Evolutionary conservation across 2,113 vertebrate species (phyloP).

Genomic region (Phalacrocorax brasilianus): DNA sequence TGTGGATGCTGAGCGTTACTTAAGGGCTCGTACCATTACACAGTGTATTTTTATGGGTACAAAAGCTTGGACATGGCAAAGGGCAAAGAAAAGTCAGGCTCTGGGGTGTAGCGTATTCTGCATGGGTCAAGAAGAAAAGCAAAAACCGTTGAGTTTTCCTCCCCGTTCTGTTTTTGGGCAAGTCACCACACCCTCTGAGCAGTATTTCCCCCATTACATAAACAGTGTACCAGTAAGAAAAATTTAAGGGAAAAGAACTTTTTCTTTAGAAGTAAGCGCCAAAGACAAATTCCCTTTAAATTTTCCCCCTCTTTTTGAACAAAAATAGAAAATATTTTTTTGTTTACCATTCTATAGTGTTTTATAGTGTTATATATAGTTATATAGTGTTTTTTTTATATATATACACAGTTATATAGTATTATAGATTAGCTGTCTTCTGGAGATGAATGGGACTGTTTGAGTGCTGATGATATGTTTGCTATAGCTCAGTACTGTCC

Average conservation of each 20-base stretch:
- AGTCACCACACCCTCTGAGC: background rate
- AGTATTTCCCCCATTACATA: background rate
- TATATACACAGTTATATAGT: too few relatives aligned
- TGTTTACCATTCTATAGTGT: background rate
- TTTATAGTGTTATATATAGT: too few relatives aligned
- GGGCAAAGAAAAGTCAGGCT: background rate
- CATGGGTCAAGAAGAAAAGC: background rate
- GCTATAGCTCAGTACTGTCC: background rate
- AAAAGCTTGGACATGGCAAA: background rate
- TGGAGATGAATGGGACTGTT: background rate
- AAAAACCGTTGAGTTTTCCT: background rate
- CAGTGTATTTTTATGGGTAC: background rate
- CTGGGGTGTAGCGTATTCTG: background rate
- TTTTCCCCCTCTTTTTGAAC: background rate
- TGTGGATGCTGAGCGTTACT: background rate
- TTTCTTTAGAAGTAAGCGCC: background rate
- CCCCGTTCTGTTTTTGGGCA: background rate
- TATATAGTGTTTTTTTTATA: too few relatives aligned
- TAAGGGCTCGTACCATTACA: background rate
- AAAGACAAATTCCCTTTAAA: background rate
- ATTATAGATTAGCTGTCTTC: background rate
- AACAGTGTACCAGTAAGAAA: background rate
- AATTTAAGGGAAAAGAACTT: background rate
- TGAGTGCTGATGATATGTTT: background rate
- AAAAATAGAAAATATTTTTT: background rate